A percentile compares a stretch with the other conserved stretches of the same genome.
Evolutionary conservation across 2,888 invertebrate genomes (phyloP).

Genomic region (Andrena trimmerana): DNA sequence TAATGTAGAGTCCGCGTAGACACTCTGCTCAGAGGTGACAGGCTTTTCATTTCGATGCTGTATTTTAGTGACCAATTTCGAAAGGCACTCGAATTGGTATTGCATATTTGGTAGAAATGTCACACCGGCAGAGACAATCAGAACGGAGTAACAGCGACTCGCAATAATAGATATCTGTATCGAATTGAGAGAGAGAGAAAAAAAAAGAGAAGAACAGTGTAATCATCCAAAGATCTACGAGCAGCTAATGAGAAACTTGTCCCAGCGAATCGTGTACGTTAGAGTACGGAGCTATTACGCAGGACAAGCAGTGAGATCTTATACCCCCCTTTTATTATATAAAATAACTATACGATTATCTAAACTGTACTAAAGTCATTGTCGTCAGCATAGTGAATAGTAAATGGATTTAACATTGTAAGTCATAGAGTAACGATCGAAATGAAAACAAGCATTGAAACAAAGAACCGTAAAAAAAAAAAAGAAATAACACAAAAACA

Average conservation of each 20-base stretch:
- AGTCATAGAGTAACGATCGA: constrained; percentile 71
- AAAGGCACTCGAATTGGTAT: constrained; percentile 6
- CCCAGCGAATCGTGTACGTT: constrained; percentile 60
- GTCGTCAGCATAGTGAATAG: constrained; percentile 63
- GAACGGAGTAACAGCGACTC: constrained; percentile 26
- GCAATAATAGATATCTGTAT: constrained; percentile 32
- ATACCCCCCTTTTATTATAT: constrained; percentile 48
- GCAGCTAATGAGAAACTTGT: constrained; percentile 37
- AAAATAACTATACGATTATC: constrained; percentile 41
- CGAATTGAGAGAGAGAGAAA: constrained; percentile 14
- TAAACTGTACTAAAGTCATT: constrained; percentile 61
- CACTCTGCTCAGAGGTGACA: constrained; percentile 55
- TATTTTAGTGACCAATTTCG: constrained; percentile 10
- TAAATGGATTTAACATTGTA: constrained; percentile 73
- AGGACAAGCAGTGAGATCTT: constrained; percentile 44
- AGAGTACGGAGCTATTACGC: constrained; percentile 38
- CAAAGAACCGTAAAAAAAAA: constrained; percentile 66
- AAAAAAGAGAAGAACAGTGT: not conserved
- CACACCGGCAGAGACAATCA: constrained; percentile 70
- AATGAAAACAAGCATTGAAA: constrained; percentile 66
- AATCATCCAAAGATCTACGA: constrained; percentile 13
- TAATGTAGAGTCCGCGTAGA: not conserved
- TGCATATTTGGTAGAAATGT: constrained; percentile 50
- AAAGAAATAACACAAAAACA: constrained; percentile 48
- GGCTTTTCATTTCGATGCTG: constrained; percentile 13